Evolutionary conservation across 2,797 vertebrate species (phyloP).

Genomic region (Thalassophryne amazonica): DNA sequence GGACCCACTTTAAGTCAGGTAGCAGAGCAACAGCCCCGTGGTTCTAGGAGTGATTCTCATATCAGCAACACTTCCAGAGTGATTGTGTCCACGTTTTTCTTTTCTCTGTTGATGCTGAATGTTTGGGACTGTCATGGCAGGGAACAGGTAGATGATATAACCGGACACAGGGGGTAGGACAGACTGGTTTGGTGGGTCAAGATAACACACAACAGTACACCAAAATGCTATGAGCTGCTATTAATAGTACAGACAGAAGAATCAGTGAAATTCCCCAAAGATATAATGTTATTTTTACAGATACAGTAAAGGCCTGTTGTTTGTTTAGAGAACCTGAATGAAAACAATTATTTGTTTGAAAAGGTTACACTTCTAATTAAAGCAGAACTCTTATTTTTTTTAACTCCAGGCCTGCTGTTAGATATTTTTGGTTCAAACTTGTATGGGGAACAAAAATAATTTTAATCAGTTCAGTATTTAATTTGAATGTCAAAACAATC

Average conservation of each 20-base stretch:
- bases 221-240: conserved; percentile 58
- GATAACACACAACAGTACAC: conserved; percentile 67
- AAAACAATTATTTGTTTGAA: too few species aligned
- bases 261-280: conserved; percentile 72
- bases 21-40: too few species aligned
- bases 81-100: neutral
- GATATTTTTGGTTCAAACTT: too few species aligned
- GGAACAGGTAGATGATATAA: conserved; percentile 56
- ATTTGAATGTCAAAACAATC: too few species aligned
- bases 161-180: conserved; percentile 24
- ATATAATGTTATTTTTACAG: conserved; percentile 37
- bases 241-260: conserved; percentile 77
- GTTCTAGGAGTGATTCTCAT: conserved; percentile 17
- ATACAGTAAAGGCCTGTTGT: neutral
- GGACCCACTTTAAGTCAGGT: too few species aligned
- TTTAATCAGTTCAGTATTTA: too few species aligned
- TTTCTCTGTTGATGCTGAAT: neutral
- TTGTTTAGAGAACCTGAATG: conserved; percentile 2
- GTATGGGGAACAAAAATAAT: too few species aligned
- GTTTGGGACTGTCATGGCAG: conserved; percentile 33
- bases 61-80: conserved; percentile 30
- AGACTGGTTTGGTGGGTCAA: conserved; percentile 39
- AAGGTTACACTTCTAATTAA: too few species aligned
- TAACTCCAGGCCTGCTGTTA: too few species aligned
- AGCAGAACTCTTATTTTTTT: too few species aligned